A percentile compares a stretch with the other conserved stretches of the same genome.
Conservation (phyloP, 2,113 vertebrate genomes). For the Sylvilagus bachmani region DNA sequence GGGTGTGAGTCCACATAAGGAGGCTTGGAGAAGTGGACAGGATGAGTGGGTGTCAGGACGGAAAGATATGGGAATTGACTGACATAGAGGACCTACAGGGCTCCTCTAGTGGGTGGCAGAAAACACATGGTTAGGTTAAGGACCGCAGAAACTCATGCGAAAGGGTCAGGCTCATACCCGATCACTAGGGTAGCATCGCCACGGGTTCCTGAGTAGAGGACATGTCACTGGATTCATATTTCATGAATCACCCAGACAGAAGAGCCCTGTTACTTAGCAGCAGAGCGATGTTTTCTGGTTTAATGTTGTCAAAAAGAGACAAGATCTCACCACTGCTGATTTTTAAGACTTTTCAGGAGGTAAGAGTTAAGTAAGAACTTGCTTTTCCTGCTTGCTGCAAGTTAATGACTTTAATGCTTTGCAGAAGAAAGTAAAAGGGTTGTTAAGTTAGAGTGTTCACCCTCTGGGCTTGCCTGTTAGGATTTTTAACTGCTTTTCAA, state of each 20-base stretch:
- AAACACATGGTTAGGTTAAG: neutral
- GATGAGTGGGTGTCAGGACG: neutral
- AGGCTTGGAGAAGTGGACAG: neutral
- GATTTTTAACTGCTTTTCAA: conserved; percentile 71
- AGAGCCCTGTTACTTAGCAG: neutral
- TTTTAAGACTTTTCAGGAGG: conserved; percentile 44
- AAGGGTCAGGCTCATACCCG: neutral
- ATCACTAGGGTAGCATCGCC: neutral
- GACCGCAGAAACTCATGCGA: neutral
- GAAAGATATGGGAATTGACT: neutral
- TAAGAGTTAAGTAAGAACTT: conserved; percentile 38
- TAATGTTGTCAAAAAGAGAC: neutral
- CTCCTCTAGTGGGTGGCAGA: neutral
- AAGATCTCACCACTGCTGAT: neutral
- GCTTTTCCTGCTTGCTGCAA: conserved; percentile 52
- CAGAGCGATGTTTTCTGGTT: neutral
- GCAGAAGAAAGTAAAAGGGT: conserved; percentile 50
- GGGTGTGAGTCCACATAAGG: neutral
- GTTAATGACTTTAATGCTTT: conserved; percentile 64
- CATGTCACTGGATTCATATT: neutral
- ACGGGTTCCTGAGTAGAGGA: neutral
- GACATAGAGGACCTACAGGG: neutral
- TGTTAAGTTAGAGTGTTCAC: conserved; percentile 68
- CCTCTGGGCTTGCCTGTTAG: conserved; percentile 61
- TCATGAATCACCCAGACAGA: neutral